Evolutionary conservation across 2,888 invertebrate genomes (phyloP), one percentile per base, ranked within the genome.

Genomic region (Ectemnius continuus): DNA sequence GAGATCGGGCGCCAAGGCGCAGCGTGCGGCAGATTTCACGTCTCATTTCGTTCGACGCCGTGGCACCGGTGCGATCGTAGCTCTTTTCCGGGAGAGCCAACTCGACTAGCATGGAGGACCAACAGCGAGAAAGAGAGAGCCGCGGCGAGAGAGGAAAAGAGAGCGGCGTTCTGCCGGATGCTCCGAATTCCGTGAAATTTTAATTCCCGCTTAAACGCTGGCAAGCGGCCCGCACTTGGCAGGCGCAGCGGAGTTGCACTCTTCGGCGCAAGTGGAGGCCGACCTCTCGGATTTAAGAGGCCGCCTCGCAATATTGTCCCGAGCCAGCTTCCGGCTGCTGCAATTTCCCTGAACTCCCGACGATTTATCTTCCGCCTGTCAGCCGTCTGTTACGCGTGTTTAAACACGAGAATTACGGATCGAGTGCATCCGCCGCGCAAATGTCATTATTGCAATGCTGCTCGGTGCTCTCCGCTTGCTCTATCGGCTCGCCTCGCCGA

Each of bases 151-250:
- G 36, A 36, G 36, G 1, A 36, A 5, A 36, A 36, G 36, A 36
- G 36, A 36, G 36, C 36, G 6, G 36, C 57, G 23, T 67, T 60
- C 61, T 56, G 61, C 52, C 46, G 36, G 36, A 36, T 36, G n/a
- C 47, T 16, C 48, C 8, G 61, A 18, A 67, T 63, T 65, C 70
- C 67, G 70, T 61, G 59, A 70, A 71, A 63, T 76, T 82, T 81
- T 82, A 79, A 81, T 82, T 79, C 67, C 67, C 66, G 71, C 62
- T 81, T 76, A 75, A 79, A 69, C 79, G 75, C 20, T 75, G 79
- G 79, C 82, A 70, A 36, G 46, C 18, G 64, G 60, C 70, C 70
- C 72, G 71, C 59, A 64, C 64, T 14, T 36, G 23, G 59, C 78
- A 78, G 82, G 81, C 81, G 70, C 61, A 36, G 36, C 36, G 36